These are phyloP conservation scores for Hirundo rustica DNA, from an alignment of 2,797 vertebrate species.

Conservation along the genomic window DNA sequence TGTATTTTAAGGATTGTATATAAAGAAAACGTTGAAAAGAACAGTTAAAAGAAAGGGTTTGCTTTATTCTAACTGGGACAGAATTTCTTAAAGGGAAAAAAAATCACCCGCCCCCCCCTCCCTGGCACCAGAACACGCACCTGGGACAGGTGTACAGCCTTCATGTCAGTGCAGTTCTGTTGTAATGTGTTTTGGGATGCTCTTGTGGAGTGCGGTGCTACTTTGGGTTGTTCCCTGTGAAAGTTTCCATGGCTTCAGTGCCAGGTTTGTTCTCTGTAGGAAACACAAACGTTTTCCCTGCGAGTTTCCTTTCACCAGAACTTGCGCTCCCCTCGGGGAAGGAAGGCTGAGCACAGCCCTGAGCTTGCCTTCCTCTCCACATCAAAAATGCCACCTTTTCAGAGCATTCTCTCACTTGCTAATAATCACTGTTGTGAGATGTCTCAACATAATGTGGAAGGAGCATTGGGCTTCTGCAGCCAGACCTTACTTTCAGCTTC, in stretches of 20 bases:
- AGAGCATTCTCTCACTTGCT: background rate
- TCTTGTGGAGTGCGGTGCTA: constrained; percentile 38
- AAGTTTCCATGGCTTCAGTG: constrained; percentile 50
- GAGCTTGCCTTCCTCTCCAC: background rate
- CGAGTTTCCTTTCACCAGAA: background rate
- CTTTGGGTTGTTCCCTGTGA: constrained; percentile 13
- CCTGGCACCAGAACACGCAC: constrained; percentile 24
- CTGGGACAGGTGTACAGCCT: constrained; percentile 12
- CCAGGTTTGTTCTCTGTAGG: background rate
- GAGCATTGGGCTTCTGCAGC: background rate
- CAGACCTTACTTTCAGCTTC: background rate
- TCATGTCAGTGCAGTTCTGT: constrained; percentile 10
- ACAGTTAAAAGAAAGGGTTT: constrained; percentile 59
- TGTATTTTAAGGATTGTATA: constrained; percentile 80
- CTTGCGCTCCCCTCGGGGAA: background rate
- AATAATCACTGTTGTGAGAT: background rate
- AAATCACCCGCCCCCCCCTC: background rate
- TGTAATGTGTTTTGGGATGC: constrained; percentile 20
- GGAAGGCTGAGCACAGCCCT: background rate
- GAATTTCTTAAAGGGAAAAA: constrained; percentile 57
- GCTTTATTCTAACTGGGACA: constrained; percentile 71
- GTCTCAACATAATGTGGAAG: background rate
- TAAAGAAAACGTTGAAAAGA: constrained; percentile 66
- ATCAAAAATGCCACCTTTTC: background rate
- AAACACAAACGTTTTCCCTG: rapidly evolving